phyloP scores from a whole-genome alignment of 2,888 invertebrate species.

The Pyrrhopygopsis socrates region DNA sequence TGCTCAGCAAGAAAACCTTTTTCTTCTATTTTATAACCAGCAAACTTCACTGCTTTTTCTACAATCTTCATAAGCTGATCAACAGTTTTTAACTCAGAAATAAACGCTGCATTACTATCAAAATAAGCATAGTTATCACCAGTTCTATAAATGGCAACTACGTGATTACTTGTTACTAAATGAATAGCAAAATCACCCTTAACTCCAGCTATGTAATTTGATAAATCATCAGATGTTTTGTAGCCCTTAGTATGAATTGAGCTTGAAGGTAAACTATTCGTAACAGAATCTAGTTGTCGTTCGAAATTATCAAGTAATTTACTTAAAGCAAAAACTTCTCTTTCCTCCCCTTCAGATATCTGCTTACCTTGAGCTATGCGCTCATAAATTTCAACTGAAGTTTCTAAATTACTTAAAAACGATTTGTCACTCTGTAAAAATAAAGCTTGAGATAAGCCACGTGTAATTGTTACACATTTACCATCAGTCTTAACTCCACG shows the following conservation, averaged over 20 bases:
- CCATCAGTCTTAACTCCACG: background rate
- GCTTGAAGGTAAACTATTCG: background rate
- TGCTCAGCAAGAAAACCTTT: background rate
- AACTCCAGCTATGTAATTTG: slow-evolving; percentile 3
- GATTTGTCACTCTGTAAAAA: background rate
- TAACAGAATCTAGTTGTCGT: slow-evolving; percentile 3
- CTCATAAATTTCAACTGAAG: slow-evolving; percentile 3
- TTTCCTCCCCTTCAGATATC: slow-evolving; percentile 3
- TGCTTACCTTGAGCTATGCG: background rate
- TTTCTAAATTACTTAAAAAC: background rate
- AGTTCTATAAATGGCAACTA: background rate
- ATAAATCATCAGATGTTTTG: background rate
- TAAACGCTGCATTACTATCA: slow-evolving; percentile 3
- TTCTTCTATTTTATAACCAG: slow-evolving; percentile 3
- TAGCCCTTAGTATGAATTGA: background rate
- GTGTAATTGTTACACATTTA: background rate
- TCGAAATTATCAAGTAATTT: slow-evolving; percentile 3
- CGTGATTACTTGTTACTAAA: slow-evolving; percentile 3
- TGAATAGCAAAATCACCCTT: slow-evolving; percentile 3
- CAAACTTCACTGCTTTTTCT: slow-evolving; percentile 3
- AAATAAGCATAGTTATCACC: background rate
- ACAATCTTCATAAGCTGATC: background rate
- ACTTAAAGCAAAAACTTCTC: background rate
- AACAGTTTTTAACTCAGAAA: background rate
- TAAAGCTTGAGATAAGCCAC: slow-evolving; percentile 3